Conservation (phyloP, 2,113 vertebrate species). For the human region GRCh38 chr1:5802001-5802500, state of each 20-base stretch:
- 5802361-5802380: accelerated
- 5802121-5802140: accelerated
- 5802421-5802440: background rate
- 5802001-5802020: background rate
- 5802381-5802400: too few species aligned
- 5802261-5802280: background rate
- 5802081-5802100: background rate
- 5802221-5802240: background rate
- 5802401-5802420: accelerated
- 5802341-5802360: background rate
- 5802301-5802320: background rate
- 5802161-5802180: background rate
- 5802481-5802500: background rate
- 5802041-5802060: background rate
- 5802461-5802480: background rate
- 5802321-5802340: accelerated
- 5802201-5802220: background rate
- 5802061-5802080: accelerated
- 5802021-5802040: background rate
- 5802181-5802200: background rate
- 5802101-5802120: accelerated
- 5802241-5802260: background rate
- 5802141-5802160: background rate
- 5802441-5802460: background rate
- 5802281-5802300: background rate